These are phyloP conservation scores for Nephrocerus scutellatus DNA, from an alignment of 2,888 invertebrate species.

Conservation along the genomic window DNA sequence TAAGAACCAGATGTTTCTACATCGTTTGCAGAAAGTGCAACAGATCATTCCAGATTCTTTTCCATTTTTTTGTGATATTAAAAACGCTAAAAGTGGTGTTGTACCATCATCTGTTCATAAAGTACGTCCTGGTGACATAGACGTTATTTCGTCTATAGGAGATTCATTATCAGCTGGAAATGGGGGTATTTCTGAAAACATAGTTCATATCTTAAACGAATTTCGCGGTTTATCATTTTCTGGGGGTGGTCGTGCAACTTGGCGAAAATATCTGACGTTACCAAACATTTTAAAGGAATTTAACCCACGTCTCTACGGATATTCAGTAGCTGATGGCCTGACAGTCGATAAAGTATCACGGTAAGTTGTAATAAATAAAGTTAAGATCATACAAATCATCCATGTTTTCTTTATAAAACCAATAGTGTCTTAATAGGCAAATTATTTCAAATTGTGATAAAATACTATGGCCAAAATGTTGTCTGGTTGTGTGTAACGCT, in stretches of 20 bases:
- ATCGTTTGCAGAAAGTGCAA: no score
- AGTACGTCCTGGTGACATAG: constrained; percentile 54
- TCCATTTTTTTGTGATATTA: constrained; percentile 44
- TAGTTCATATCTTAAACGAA: constrained; percentile 48
- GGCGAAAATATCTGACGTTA: constrained; percentile 51
- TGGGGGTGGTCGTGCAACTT: constrained; percentile 50
- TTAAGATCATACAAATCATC: no score
- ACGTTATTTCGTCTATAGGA: constrained; percentile 54
- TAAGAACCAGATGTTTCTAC: no score
- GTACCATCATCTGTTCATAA: constrained; percentile 52
- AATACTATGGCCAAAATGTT: no score
- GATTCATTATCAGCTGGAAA: constrained; percentile 56
- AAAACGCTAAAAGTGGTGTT: constrained; percentile 33
- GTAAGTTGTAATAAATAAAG: no score
- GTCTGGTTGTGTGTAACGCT: no score
- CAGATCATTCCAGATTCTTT: constrained; percentile 22
- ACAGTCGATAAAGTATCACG: constrained; percentile 29
- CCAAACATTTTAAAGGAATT: constrained; percentile 58
- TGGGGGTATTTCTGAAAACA: constrained; percentile 49
- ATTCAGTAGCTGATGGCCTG: constrained; percentile 32
- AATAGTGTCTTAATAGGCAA: no score
- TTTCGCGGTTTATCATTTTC: constrained; percentile 50
- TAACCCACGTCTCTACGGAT: constrained; percentile 58
- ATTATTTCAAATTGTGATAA: no score
- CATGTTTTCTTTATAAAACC: no score